Conservation (phyloP, 37 sponge, comb jelly and placozoan species). For the Oscarella lobularis region DNA sequence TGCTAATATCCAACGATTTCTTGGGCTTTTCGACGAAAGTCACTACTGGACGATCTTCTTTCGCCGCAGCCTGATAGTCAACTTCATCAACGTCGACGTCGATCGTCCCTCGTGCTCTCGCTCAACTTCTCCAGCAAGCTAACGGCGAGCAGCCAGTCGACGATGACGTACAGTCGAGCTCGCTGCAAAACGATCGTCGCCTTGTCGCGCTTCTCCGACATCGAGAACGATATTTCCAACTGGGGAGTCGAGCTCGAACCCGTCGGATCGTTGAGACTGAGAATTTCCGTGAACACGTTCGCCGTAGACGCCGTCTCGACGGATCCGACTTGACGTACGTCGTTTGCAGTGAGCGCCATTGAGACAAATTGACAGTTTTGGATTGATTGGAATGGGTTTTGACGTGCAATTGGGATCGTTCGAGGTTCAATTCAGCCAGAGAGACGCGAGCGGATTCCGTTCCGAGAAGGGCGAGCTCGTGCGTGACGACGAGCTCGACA, state of each 20-base stretch:
- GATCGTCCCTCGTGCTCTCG: too few relatives aligned
- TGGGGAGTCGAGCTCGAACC: not conserved
- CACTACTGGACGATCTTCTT: not conserved
- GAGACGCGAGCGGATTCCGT: constrained; percentile 6
- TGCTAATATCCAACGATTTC: not conserved
- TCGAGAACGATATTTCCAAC: not conserved
- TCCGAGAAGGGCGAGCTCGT: too few relatives aligned
- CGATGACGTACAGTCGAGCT: constrained; percentile 53
- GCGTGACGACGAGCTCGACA: not conserved
- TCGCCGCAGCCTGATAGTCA: not conserved
- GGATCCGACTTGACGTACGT: constrained; percentile 68
- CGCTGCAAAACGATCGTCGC: constrained; percentile 63
- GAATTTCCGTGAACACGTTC: constrained; percentile 50
- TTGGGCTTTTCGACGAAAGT: too few relatives aligned
- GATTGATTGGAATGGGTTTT: constrained; percentile 49
- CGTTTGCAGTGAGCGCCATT: constrained; percentile 64
- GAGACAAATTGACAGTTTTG: constrained; percentile 56
- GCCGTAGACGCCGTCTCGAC: too few relatives aligned
- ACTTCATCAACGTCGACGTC: not conserved
- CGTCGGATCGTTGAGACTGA: constrained; percentile 15
- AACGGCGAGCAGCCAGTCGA: constrained; percentile 55
- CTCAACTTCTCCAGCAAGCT: too few relatives aligned
- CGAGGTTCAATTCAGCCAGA: constrained; percentile 58
- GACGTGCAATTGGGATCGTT: constrained; percentile 52
- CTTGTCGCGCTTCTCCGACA: constrained; percentile 16